Evolutionary conservation across 2,797 vertebrate genomes (phyloP), one percentile per base, ranked within the genome.

Genomic region (Poeciliopsis paucimaculata): DNA sequence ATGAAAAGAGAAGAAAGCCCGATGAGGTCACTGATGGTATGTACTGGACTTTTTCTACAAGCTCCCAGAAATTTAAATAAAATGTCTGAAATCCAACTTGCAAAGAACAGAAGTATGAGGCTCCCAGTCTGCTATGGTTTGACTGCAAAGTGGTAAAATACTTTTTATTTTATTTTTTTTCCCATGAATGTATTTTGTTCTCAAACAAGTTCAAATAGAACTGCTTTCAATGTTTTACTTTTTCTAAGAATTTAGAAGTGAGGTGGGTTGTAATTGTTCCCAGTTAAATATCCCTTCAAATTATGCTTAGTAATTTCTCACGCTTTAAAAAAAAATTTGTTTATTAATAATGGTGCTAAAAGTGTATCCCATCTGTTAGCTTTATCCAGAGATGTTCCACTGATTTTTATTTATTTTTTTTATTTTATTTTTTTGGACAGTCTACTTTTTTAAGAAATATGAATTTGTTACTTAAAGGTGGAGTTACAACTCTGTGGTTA

Each of bases 1-100:
- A 98, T 0, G 98, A 99, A 95, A 99, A 99, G 95, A 97, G 97
- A 91, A 97, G 97, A 96, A 99, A 98, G 97, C 97, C 98, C 0
- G 97, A 99, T 36, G 98, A 99, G 53, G 76, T 97, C 83, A 95
- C 78, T 0, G 98, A 99, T 0, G 98, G 98, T 99, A 96, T 86
- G 96, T 87, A 75, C 12, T 0, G 11, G 5, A 0, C n/a, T 2
- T 28, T 4, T 8, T 36, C 1, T 75, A 28, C 74, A 75, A 36
- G 62, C 36, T 41, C 36, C 36, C 16, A 68, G 9, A 68, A 66
- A 3, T 20, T 12, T 1, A 12, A 41, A 12, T 26, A 12, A 43
- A n/a, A 45, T 3, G 39, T n/a, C 36, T 68, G 2, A 41, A 68
- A 68, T 23, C 10, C 36, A 43, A 70, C 41, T 2, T 20, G 62